Evolutionary conservation across 2,888 invertebrate species (phyloP), one percentile per base, ranked within the genome.

Genomic region (Thymelicus acteon): DNA sequence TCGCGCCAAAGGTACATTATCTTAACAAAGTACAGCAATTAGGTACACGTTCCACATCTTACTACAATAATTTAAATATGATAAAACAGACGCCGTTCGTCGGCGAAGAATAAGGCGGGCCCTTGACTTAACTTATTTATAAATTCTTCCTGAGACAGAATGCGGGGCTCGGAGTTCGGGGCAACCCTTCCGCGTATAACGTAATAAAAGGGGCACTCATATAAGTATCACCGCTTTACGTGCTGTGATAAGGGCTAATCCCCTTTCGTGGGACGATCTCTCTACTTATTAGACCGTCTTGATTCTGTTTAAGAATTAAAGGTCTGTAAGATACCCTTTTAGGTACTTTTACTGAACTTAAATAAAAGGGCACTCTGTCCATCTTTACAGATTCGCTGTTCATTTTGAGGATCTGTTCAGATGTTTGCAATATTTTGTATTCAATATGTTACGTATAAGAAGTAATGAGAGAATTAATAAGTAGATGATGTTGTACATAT

Each of bases 51-150:
- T 93, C 92, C 90, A 93, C 93, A 93, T 93, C 92, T 93, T 90
- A 93, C 93, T 93, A 88, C 90, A 92, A 93, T 93, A 93, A 93
- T 93, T 93, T 93, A 93, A 93, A 93, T 93, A 93, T 93, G 93
- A 93, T 93, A 93, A 92, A 93, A 93, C 93, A 92, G 91, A 91
- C 87, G 89, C 88, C 84, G 88, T 54, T 60, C 81, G 74, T 85
- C 87, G 84, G 83, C 86, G 87, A 88, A 89, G 91, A 92, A 91
- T 89, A 86, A 88, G 91, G 91, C 88, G 86, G 86, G 86, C 81
- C 82, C 82, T 78, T 82, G 79, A 15, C 85, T 87, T 93, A 92
- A 93, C 91, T 93, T 93, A 93, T 93, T 93, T 93, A 93, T 91
- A 90, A 91, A 93, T 92, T 92, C 90, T 92, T 91, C 85, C 82